phyloP scores from a whole-genome alignment of 1,140 invertebrate species.

The Pissodes strobi region DNA sequence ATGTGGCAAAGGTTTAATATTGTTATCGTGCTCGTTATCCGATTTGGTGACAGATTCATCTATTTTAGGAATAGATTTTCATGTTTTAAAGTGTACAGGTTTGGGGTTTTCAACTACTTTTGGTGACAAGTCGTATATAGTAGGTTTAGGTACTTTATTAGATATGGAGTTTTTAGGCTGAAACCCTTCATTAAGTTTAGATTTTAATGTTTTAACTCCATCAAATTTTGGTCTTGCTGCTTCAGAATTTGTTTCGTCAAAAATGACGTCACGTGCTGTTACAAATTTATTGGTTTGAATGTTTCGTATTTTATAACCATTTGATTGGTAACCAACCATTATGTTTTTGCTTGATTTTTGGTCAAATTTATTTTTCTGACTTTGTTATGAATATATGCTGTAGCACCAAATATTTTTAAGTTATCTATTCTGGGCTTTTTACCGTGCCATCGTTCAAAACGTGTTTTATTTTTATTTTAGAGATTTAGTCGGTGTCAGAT shows the following conservation, averaged over 20 bases:
- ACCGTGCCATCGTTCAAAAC: too few relatives aligned
- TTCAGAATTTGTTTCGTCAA: constrained; percentile 1
- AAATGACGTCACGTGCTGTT: constrained; percentile 1
- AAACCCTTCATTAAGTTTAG: too few relatives aligned
- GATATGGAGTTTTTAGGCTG: neutral
- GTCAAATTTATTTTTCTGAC: constrained; percentile 54
- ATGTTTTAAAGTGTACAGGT: neutral
- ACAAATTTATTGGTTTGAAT: neutral
- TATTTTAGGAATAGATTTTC: neutral
- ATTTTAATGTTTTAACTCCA: too few relatives aligned
- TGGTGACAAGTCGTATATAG: too few relatives aligned
- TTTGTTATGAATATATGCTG: constrained; percentile 56
- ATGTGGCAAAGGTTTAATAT: too few relatives aligned
- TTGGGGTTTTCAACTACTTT: neutral
- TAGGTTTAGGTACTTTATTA: neutral
- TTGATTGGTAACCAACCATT: constrained; percentile 55
- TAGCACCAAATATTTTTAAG: constrained; percentile 58
- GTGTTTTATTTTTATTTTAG: too few relatives aligned
- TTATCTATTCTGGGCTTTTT: constrained; percentile 56
- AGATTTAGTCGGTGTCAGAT: constrained; percentile 54
- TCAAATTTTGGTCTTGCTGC: neutral
- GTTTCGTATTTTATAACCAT: too few relatives aligned
- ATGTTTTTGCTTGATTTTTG: constrained; percentile 54
- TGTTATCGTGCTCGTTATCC: too few relatives aligned
- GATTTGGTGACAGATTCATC: neutral